Conservation (phyloP, 2,797 vertebrate genomes). For the Pitangus sulphuratus region DNA sequence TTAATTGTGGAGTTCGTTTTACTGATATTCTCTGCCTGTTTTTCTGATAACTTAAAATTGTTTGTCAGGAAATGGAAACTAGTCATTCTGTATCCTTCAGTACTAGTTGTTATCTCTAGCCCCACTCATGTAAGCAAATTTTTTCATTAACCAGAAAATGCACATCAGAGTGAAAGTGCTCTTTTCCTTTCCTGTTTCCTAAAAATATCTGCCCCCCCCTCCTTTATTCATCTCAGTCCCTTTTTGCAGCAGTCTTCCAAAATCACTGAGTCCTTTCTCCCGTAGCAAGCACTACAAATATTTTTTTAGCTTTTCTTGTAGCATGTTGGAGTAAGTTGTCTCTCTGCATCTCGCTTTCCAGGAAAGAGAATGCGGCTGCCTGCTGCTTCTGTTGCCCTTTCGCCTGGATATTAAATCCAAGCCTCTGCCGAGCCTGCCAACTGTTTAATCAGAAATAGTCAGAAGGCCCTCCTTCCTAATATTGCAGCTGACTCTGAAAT, state of each 20-base stretch:
- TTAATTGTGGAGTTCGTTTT: not conserved
- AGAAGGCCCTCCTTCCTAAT: slow-evolving; percentile 28
- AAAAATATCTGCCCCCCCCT: not conserved
- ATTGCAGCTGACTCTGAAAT: slow-evolving; percentile 40
- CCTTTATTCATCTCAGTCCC: not conserved
- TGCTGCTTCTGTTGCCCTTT: slow-evolving; percentile 51
- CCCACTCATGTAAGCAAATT: not conserved
- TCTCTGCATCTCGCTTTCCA: slow-evolving; percentile 13
- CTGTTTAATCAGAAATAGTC: slow-evolving; percentile 53
- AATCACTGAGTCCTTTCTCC: not conserved
- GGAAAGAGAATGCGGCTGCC: not conserved
- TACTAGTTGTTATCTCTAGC: not conserved
- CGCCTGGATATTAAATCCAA: not conserved
- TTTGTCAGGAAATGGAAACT: not conserved
- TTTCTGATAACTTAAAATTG: not conserved
- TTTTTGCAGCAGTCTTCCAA: not conserved
- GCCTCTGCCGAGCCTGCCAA: slow-evolving; percentile 15
- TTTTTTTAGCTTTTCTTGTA: not conserved
- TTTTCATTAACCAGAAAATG: not conserved
- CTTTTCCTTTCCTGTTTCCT: not conserved
- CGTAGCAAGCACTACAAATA: not conserved
- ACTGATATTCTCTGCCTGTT: not conserved
- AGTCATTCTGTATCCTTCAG: not conserved
- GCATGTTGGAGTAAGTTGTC: not conserved
- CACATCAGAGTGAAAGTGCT: not conserved